Conservation (phyloP, 2,797 vertebrate species). For the Gymnoscopelus microlampas region DNA sequence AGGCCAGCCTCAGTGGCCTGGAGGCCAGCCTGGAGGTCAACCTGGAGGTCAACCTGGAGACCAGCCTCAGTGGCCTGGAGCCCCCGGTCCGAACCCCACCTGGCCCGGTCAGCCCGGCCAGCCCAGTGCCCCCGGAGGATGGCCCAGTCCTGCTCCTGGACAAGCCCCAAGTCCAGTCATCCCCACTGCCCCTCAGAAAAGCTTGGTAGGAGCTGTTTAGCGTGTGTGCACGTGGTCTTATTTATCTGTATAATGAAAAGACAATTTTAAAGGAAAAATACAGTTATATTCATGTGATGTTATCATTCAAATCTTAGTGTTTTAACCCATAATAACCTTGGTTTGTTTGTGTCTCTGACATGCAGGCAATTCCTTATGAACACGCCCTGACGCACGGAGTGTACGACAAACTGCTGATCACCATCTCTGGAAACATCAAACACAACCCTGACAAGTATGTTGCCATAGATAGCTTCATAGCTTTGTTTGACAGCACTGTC, state of each 20-base stretch:
- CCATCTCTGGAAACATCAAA: constrained; percentile 48
- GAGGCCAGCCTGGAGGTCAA: background rate
- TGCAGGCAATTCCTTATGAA: constrained; percentile 57
- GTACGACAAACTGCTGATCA: constrained; percentile 60
- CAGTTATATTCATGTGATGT: too few species aligned
- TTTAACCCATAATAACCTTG: too few species aligned
- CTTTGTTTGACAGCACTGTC: too few species aligned
- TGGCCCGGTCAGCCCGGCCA: constrained; percentile 3
- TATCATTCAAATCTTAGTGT: too few species aligned
- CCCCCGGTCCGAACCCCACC: background rate
- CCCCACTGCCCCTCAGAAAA: constrained; percentile 15
- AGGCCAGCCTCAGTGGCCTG: constrained; percentile 1
- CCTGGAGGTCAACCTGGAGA: background rate
- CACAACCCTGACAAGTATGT: constrained; percentile 47
- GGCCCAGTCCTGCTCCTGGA: background rate
- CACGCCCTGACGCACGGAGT: constrained; percentile 42
- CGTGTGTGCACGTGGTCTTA: too few species aligned
- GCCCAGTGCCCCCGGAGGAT: background rate
- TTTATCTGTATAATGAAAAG: too few species aligned
- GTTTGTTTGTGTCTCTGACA: too few species aligned
- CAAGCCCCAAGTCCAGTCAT: constrained; percentile 38
- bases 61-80: background rate
- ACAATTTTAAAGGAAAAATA: too few species aligned
- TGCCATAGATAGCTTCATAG: background rate
- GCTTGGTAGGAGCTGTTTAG: constrained; percentile 39